phyloP scores from a whole-genome alignment of 2,113 vertebrate species.

The Pipa parva region DNA sequence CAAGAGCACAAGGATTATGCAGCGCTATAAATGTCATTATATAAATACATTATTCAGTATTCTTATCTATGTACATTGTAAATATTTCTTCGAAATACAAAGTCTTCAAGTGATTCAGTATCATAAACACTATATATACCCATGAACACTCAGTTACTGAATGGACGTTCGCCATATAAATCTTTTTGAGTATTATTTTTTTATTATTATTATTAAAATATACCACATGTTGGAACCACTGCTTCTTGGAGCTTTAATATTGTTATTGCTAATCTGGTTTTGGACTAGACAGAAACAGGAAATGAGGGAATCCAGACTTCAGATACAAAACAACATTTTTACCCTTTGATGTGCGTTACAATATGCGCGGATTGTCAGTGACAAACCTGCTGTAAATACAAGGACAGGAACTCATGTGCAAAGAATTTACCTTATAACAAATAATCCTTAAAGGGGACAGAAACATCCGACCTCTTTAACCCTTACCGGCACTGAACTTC shows the following conservation, averaged over 20 bases:
- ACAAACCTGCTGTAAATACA: conserved; percentile 14
- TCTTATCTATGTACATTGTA: too few species aligned
- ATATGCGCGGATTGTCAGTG: conserved; percentile 29
- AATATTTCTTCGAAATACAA: too few species aligned
- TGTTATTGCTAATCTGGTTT: conserved; percentile 28
- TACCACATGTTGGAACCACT: conserved; percentile 23
- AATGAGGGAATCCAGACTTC: conserved; percentile 31
- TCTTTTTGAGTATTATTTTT: too few species aligned
- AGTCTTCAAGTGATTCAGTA: too few species aligned
- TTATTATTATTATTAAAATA: conserved; percentile 29
- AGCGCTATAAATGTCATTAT: too few species aligned
- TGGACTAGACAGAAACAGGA: conserved; percentile 35
- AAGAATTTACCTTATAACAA: conserved; percentile 19
- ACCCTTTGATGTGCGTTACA: conserved; percentile 33
- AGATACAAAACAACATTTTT: conserved; percentile 19
- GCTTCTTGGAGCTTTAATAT: conserved; percentile 12
- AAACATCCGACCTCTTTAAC: conserved; percentile 8
- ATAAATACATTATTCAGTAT: too few species aligned
- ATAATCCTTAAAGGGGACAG: not conserved
- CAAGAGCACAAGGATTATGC: too few species aligned
- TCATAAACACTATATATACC: too few species aligned
- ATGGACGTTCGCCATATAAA: too few species aligned
- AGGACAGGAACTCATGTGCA: conserved; percentile 13
- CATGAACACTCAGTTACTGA: too few species aligned
- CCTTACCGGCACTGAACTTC: not conserved